These are phyloP conservation scores for Tinea pellionella DNA, from an alignment of 2,888 invertebrate species.

Conservation along the genomic window DNA sequence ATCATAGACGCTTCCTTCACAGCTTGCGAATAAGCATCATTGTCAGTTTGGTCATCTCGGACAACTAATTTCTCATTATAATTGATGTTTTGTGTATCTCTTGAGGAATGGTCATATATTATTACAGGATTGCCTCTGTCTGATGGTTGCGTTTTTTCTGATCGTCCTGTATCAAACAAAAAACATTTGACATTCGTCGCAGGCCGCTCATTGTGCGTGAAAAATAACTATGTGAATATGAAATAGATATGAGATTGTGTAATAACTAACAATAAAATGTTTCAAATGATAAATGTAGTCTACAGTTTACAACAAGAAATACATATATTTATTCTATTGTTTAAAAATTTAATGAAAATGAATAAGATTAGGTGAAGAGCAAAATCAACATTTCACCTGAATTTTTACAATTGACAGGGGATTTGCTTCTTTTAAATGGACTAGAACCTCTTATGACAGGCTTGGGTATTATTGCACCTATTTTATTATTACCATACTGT, in stretches of 20 bases:
- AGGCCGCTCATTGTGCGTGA: too few species aligned
- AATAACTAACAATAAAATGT: too few species aligned
- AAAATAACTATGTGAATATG: too few species aligned
- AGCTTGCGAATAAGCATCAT: conserved; percentile 54
- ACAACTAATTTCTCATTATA: conserved; percentile 20
- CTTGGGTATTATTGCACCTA: conserved; percentile 20
- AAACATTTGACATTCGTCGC: too few species aligned
- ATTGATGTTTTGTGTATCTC: conserved; percentile 33
- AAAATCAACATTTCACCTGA: neutral
- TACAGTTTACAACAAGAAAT: too few species aligned
- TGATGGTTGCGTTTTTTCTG: neutral
- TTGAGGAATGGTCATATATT: conserved; percentile 49
- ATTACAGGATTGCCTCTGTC: conserved; percentile 37
- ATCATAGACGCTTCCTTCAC: conserved; percentile 31
- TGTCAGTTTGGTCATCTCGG: conserved; percentile 33
- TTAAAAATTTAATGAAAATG: neutral
- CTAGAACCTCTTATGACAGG: conserved; percentile 30
- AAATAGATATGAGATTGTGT: too few species aligned
- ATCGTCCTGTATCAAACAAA: neutral
- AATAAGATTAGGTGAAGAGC: neutral
- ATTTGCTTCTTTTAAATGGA: conserved; percentile 32
- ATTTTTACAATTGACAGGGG: neutral
- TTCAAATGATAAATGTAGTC: too few species aligned
- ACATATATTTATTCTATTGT: too few species aligned
- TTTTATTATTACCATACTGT: neutral